phyloP scores from a whole-genome alignment of 2,797 vertebrate genomes.

The Smutsia gigantea region DNA sequence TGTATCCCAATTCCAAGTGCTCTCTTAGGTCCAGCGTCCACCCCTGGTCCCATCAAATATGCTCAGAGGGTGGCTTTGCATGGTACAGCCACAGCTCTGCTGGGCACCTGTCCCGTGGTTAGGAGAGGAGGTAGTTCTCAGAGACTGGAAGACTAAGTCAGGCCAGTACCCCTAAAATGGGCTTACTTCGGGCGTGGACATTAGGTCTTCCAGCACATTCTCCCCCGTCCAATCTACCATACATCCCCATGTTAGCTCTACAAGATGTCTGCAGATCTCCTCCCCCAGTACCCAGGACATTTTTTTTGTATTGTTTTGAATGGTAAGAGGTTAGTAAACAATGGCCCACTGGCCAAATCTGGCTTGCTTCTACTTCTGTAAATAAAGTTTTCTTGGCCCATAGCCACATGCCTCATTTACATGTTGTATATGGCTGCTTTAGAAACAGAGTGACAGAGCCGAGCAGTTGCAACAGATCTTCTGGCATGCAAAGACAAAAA shows the following conservation, averaged over 20 bases:
- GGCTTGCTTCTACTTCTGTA: not conserved
- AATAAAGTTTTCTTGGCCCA: not conserved
- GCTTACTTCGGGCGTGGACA: not conserved
- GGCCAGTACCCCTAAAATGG: not conserved
- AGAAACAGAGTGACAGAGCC: not conserved
- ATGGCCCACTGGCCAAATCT: not conserved
- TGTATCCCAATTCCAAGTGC: too few species aligned
- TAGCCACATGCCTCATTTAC: not conserved
- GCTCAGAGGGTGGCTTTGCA: not conserved
- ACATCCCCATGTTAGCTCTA: not conserved
- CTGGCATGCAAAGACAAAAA: not conserved
- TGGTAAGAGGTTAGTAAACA: not conserved
- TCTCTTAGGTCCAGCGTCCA: fast-evolving
- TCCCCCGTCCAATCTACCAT: not conserved
- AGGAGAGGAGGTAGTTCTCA: not conserved
- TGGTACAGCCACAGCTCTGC: not conserved
- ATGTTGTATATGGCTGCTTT: not conserved
- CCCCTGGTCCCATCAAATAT: fast-evolving
- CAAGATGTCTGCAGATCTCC: not conserved
- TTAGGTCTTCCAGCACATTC: not conserved
- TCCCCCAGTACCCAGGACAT: fast-evolving
- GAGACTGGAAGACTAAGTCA: not conserved
- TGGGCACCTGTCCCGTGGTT: not conserved
- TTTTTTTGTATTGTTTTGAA: not conserved
- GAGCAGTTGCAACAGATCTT: not conserved